Percentiles rank a stretch among this genome's conserved stretches.
Evolutionary conservation across 2,888 invertebrate genomes (phyloP).

Genomic region (Entomobrya multifasciata): DNA sequence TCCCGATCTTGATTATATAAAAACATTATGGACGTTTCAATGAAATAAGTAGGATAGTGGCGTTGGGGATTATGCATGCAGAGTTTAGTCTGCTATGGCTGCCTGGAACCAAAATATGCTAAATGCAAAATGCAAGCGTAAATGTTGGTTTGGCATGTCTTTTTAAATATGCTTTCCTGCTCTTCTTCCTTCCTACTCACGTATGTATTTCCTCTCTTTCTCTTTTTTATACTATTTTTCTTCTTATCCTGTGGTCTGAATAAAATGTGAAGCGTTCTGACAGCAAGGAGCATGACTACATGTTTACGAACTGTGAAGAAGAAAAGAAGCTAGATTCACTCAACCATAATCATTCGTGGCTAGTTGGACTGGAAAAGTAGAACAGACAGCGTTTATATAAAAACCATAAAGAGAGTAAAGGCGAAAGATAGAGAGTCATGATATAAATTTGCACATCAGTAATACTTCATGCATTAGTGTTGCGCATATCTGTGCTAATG

Average conservation of each 20-base stretch:
- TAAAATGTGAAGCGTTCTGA: conserved; percentile 5
- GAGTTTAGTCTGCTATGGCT: background rate
- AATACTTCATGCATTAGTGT: no score
- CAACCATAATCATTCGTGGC: conserved; percentile 37
- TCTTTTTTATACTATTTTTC: background rate
- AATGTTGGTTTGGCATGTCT: conserved; percentile 30
- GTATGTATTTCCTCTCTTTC: conserved; percentile 28
- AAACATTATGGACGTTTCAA: no score
- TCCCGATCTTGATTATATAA: no score
- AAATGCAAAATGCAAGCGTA: conserved; percentile 30
- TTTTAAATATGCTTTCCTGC: conserved; percentile 20
- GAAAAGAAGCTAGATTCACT: background rate
- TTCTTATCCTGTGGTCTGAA: conserved; percentile 43
- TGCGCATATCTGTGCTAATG: background rate
- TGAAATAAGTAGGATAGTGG: no score
- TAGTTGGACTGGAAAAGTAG: conserved; percentile 34
- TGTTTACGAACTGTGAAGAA: background rate
- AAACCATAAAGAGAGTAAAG: background rate
- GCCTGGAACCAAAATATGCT: conserved; percentile 25
- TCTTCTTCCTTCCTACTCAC: conserved; percentile 36
- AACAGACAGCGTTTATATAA: background rate
- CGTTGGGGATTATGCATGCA: no score
- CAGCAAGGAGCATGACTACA: conserved; percentile 16
- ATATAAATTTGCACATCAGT: background rate
- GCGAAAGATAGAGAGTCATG: background rate